Percentiles rank a stretch among this genome's conserved stretches.
Evolutionary conservation across 2,113 vertebrate genomes (phyloP).

Genomic region (Tympanuchus pallidicinctus): DNA sequence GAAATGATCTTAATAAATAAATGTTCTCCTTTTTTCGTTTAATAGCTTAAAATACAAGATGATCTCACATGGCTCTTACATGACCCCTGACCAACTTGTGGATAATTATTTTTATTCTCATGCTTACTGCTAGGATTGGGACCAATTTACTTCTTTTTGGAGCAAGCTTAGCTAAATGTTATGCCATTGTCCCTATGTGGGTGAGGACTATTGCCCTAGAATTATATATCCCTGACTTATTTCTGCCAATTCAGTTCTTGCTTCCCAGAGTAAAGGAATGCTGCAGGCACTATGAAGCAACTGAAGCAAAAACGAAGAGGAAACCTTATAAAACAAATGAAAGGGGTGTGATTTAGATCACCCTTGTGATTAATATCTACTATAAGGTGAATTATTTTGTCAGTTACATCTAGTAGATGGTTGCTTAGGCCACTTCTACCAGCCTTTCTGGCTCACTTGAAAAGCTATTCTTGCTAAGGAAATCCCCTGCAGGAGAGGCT

Average conservation of each 20-base stretch:
- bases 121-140: not conserved
- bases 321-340: not conserved
- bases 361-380: not conserved
- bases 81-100: conserved; percentile 61
- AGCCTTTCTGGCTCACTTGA: not conserved
- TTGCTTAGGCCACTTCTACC: not conserved
- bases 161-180: not conserved
- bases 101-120: conserved; percentile 49
- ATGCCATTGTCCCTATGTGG: not conserved
- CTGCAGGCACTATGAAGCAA: not conserved
- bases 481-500: not conserved
- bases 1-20: conserved; percentile 86
- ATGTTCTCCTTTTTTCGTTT: conserved; percentile 79
- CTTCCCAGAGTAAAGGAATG: not conserved
- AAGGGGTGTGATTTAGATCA: not conserved
- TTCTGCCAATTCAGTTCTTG: not conserved
- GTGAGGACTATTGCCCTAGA: not conserved
- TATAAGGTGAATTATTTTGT: not conserved
- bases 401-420: not conserved
- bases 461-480: not conserved
- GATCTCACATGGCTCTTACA: conserved; percentile 70
- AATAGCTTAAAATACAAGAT: conserved; percentile 78
- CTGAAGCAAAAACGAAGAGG: not conserved
- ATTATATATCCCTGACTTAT: not conserved
- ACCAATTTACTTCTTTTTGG: not conserved